Evolutionary conservation across 2,113 vertebrate species (phyloP), one percentile per base, ranked within the genome.

Genomic region (Crotalus horridus): DNA sequence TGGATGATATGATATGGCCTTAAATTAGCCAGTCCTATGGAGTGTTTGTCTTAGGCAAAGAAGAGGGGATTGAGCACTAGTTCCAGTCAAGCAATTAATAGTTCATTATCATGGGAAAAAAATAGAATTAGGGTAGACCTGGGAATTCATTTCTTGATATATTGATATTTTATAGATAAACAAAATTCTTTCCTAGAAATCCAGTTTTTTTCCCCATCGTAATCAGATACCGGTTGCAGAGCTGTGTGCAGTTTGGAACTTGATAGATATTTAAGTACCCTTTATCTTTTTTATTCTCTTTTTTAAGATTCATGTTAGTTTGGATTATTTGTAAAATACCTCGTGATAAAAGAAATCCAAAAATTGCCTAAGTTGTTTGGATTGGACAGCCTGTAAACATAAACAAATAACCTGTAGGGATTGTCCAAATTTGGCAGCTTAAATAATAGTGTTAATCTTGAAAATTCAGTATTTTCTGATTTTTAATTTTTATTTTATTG

Each of bases 401-500:
- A 74, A 39, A 74, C n/a, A 74, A 74, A 43, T 33, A 81, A 81
- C 1, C 15, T 39, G 15, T 21, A 56, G 55, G 15, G 17, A 20
- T 56, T 81, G 69, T 74, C 55, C 3, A 56, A 4, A 56, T 81
- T 81, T 39, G 33, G 69, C 15, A 39, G 69, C 6, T 33, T 81
- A 43, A 81, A 21, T 81, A 81, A 81, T 43, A 81, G 17, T 20
- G 17, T 81, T 51, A 8, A 59, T 10, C 39, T 89, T 54, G 51
- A 4, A 74, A 69, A 93, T 86, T 90, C 23, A 61, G 26, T 61
- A 53, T 93, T 90, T 61, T 86, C 46, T 54, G 21, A n/a, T 15
- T 64, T 93, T 89, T 89, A 86, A 86, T 89, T 93, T 85, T 90
- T 86, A 90, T 86, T 93, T 90, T 58, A 61, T 86, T 93, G 48